phyloP scores from a whole-genome alignment of 2,888 invertebrate species.

The Drosophila anceps region DNA sequence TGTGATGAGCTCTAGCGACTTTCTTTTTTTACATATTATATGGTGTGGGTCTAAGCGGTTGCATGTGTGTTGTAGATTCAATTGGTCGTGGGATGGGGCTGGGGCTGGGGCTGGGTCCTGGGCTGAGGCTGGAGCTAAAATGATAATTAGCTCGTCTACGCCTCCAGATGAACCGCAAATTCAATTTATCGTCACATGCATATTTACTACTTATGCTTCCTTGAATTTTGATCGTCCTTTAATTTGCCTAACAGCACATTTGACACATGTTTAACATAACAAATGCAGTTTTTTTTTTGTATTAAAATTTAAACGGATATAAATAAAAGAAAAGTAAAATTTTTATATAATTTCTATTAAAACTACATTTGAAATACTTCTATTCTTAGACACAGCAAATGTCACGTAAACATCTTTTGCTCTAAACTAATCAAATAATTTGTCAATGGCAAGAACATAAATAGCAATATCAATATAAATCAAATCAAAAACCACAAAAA shows the following conservation, averaged over 20 bases:
- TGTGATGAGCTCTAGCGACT: constrained; percentile 47
- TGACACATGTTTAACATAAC: constrained; percentile 1
- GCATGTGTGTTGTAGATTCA: constrained; percentile 35
- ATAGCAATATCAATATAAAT: constrained; percentile 72
- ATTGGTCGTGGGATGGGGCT: constrained; percentile 41
- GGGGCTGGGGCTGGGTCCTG: background rate
- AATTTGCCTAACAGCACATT: constrained; percentile 23
- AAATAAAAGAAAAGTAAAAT: background rate
- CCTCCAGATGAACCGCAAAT: constrained; percentile 38
- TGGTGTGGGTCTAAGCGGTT: constrained; percentile 5
- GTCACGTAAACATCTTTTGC: constrained; percentile 15
- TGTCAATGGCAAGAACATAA: constrained; percentile 48
- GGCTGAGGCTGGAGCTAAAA: constrained; percentile 4
- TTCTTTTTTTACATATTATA: constrained; percentile 19
- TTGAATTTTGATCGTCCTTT: constrained; percentile 31
- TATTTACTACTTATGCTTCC: constrained; percentile 23
- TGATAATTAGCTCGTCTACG: constrained; percentile 59
- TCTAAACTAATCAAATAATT: constrained; percentile 57
- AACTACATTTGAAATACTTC: background rate
- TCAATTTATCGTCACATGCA: constrained; percentile 38
- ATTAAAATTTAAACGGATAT: background rate
- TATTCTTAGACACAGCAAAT: background rate
- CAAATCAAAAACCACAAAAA: constrained; percentile 57
- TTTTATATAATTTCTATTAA: background rate
- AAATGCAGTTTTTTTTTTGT: background rate